Conservation (phyloP, 2,797 vertebrate species). For the Micropoecilia bifurca region DNA sequence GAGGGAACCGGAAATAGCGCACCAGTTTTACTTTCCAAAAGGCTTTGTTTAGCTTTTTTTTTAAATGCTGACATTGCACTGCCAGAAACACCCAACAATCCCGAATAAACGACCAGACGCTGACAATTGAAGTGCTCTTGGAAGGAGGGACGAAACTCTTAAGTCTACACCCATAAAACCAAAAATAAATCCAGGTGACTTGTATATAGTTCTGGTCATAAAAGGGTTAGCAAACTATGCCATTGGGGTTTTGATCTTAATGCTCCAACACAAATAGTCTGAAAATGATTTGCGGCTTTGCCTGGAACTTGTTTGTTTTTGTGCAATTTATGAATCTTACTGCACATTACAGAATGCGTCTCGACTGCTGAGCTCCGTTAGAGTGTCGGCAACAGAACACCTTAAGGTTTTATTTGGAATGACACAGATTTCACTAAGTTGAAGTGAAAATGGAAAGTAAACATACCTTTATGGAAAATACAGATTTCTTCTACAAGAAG, state of each 20-base stretch:
- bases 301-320: not conserved
- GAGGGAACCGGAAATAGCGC: not conserved
- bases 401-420: not conserved
- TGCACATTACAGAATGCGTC: not conserved
- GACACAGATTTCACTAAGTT: not conserved
- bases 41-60: not conserved
- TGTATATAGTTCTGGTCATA: not conserved
- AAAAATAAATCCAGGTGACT: not conserved
- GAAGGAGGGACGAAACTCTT: not conserved
- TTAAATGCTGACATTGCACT: not conserved
- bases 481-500: not conserved
- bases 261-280: not conserved
- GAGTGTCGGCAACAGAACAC: not conserved
- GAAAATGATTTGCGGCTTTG: not conserved
- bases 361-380: not conserved
- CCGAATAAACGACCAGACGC: not conserved
- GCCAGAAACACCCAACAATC: not conserved
- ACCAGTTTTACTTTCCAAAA: not conserved
- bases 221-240: not conserved
- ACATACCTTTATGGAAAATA: not conserved
- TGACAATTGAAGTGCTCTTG: not conserved
- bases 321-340: not conserved
- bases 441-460: not conserved
- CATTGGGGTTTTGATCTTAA: not conserved
- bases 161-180: not conserved